Evolutionary conservation across 2,888 invertebrate genomes (phyloP).

Genomic region (Mylabris sibirica): DNA sequence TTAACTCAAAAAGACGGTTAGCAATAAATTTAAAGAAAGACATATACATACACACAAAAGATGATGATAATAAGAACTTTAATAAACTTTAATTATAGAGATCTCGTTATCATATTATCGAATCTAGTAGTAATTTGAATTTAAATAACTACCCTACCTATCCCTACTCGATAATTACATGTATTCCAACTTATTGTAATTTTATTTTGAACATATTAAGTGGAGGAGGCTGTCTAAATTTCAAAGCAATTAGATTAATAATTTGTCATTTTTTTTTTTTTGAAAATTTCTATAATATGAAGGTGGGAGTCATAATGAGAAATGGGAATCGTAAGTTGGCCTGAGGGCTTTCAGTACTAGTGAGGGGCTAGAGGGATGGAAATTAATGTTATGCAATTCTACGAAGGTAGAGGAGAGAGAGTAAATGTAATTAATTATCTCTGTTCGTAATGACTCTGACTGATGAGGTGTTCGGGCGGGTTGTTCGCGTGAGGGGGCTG

Average conservation of each 20-base stretch:
- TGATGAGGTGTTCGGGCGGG: constrained; percentile 65
- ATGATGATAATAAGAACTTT: not conserved
- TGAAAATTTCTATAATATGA: constrained; percentile 50
- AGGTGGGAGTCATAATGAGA: constrained; percentile 60
- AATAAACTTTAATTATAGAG: constrained; percentile 24
- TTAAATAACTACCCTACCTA: not conserved
- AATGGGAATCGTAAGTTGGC: constrained; percentile 57
- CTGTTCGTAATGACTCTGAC: constrained; percentile 70
- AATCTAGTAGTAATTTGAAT: constrained; percentile 2
- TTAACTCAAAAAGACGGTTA: constrained; percentile 17
- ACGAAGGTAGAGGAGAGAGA: constrained; percentile 63
- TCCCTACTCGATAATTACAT: not conserved
- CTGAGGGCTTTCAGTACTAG: constrained; percentile 31
- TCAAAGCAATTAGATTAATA: constrained; percentile 57
- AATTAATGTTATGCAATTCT: constrained; percentile 65
- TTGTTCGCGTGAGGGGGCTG: constrained; percentile 46
- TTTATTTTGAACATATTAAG: not conserved
- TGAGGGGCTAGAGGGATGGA: constrained; percentile 47
- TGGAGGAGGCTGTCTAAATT: constrained; percentile 48
- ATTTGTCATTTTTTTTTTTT: constrained; percentile 55
- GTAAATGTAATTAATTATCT: constrained; percentile 72
- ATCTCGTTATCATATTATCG: constrained; percentile 25
- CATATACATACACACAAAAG: not conserved
- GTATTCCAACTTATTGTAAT: not conserved
- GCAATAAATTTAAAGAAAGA: constrained; percentile 13